Base-by-base conservation (phyloP, 2,797 vertebrate genomes). In the Gallinago nigripennis region DNA sequence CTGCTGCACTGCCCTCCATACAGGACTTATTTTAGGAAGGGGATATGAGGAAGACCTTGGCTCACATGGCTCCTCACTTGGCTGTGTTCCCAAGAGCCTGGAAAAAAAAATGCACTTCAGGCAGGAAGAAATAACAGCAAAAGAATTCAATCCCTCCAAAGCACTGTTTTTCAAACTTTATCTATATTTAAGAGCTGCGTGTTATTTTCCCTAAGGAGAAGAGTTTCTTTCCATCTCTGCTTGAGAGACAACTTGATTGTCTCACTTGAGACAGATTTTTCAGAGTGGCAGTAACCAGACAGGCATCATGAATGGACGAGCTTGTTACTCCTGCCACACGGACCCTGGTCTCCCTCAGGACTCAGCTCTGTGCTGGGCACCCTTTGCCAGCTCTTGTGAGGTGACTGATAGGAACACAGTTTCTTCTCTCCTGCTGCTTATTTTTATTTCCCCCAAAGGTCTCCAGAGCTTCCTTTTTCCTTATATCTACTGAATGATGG, bases 121-220 rank as follows among this genome's bases (percentile, higher is more conserved):
- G 75, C 65, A 82, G 64, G n/a, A 88, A n/a, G n/a, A 85, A 82
- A 86, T 71, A 79, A 68, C 17, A 85, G 39, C 68, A 73, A 51
- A 94, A 77, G 48, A 88, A 92, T 90, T 31, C 75, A 71, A 16
- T 82, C 81, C 78, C 33, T 93, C 88, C 41, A 33, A 77, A 86
- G 6, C 31, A 48, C 71, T 66, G 2, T 95, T 94, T 96, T 92
- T 95, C 92, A 95, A 90, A 92, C 83, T 90, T 90, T 65, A 82
- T 95, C 82, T 92, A 20, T 94, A 77, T 95, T 92, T 90, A 73
- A 86, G 71, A 78, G 53, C 71, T 92, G 39, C 1, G 0, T 57
- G 71, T 68, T 94, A 43, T 95, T 96, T 94, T 95, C 90, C 95
- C 88, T 77, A 65, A 91, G 90, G 86, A 88, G 51, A 96, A 94